Evolutionary conservation across 2,888 invertebrate species (phyloP), one percentile per base, ranked within the genome.

Genomic region (Mantis religiosa): DNA sequence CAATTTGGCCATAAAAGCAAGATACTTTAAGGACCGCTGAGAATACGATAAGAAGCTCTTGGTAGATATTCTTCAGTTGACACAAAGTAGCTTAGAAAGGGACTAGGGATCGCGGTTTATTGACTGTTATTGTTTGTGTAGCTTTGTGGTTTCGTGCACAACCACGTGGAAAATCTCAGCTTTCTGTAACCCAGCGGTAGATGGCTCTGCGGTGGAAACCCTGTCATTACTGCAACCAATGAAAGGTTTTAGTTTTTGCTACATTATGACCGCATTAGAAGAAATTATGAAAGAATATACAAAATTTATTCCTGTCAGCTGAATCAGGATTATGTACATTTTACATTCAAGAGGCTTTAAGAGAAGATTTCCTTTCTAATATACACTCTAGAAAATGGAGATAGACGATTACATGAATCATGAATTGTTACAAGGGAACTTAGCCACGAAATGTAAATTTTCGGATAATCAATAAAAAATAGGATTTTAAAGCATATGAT

Each of bases 121-220:
- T 54, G 20, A 3, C 54, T 54, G 54, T 54, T 54, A 54, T 71
- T 71, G 54, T 71, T 34, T 83, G 83, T 83, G 28, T 27, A 83
- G 84, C 15, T 30, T 41, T 85, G 85, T 41, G 85, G 85, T 85
- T 85, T 85, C n/a, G 47, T 85, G 85, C 85, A 85, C 85, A 85
- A 47, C 85, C 85, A 47, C 85, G 85, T 85, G 85, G 85, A 85
- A 85, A 85, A 85, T 85, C 85, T 85, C 41, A 85, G n/a, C 27
- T 85, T 34, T 71, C 54, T 71, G 54, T 71, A 71, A 25, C 54
- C 25, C 54, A 71, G 54, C 20, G 54, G 54, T 71, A 71, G 54
- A 71, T 71, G 54, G 54, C 54, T 71, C 54, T 71, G 54, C 54
- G 54, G 54, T 71, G 54, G 4, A 20, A 71, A 71, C 54, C 54